Base-by-base conservation (phyloP, 2,888 invertebrate species). In the Priapulus caudatus region DNA sequence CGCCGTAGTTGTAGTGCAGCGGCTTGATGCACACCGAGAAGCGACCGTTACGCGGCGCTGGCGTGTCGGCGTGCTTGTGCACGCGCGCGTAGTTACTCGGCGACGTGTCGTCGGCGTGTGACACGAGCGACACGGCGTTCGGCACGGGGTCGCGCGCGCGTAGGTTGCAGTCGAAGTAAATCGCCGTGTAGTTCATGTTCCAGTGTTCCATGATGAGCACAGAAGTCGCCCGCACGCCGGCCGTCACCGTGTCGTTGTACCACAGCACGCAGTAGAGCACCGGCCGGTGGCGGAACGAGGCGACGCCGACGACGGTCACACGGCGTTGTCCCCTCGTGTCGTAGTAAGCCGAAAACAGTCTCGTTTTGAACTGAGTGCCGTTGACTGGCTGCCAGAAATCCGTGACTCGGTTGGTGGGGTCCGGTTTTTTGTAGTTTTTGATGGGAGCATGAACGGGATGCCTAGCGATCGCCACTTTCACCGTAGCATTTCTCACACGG, bases 1-100 rank as follows among this genome's bases (percentile, higher is more conserved):
- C 81, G 65, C 87, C 83, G 70, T 89, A 91, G 61, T 84, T 80
- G 69, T 84, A 90, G 71, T 91, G 90, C 58, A 91, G 78, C 0
- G 91, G 90, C 66, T 91, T 91, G 33, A 91, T 86, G 70, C 91
- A 91, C 22, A 89, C 80, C 20, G 84, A 90, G 67, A 91, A 90
- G 21, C 84, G 82, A 63, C 84, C 82, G 60, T 65, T 67, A 65
- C 76, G 77, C 44, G 77, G 50, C 1, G 20, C 47, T 3, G 45
- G 33, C 16, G 53, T 49, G 43, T 56, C 55, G 2, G 47, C 45
- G 19, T 23, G 48, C 48, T 45, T 54, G 77, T 67, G 81, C 81
- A 59, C 79, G 78, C 45, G 84, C 75, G 15, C 74, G 68, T 51
- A 84, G 70, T 47, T 81, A 74, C 71, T 84, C 84, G 4, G 80